These are phyloP conservation scores for Vollenhovia emeryi DNA, from an alignment of 1,140 invertebrate genomes.

Conservation along the genomic window DNA sequence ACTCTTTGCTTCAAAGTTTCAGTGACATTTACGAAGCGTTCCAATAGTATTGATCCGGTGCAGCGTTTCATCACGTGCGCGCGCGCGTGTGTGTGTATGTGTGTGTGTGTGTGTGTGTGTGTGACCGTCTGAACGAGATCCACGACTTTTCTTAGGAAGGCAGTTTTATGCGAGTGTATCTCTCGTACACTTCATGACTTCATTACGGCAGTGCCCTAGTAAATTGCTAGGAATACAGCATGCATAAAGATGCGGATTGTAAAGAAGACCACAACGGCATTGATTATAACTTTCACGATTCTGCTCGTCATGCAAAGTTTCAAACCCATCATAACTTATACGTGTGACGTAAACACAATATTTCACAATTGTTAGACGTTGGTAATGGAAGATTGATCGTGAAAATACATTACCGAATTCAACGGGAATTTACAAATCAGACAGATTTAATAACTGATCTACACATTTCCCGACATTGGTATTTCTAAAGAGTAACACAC, in stretches of 20 bases:
- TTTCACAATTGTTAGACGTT: slow-evolving; percentile 27
- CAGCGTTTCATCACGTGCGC: slow-evolving; percentile 30
- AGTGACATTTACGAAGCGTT: slow-evolving; percentile 25
- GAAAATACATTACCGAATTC: not conserved
- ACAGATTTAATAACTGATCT: not conserved
- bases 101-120: slow-evolving; percentile 7
- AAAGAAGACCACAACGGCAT: slow-evolving; percentile 23
- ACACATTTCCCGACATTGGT: not conserved
- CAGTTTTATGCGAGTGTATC: slow-evolving; percentile 52
- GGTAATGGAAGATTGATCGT: not conserved
- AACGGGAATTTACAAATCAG: not conserved
- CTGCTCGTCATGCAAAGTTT: not conserved
- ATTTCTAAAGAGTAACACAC: not conserved
- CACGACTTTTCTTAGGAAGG: slow-evolving; percentile 42
- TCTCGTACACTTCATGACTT: slow-evolving; percentile 25
- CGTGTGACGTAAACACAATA: slow-evolving; percentile 17
- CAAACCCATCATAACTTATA: slow-evolving; percentile 4
- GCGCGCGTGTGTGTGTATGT: slow-evolving; percentile 6
- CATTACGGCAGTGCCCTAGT: slow-evolving; percentile 44
- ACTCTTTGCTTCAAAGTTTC: slow-evolving; percentile 28
- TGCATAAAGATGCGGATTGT: slow-evolving; percentile 22
- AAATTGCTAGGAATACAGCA: slow-evolving; percentile 26
- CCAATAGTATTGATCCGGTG: slow-evolving; percentile 41
- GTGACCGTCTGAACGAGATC: slow-evolving; percentile 40
- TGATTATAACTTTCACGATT: slow-evolving; percentile 54